These are phyloP conservation scores for Tolmerus cingulatus DNA, from an alignment of 2,888 invertebrate species.

Conservation along the genomic window DNA sequence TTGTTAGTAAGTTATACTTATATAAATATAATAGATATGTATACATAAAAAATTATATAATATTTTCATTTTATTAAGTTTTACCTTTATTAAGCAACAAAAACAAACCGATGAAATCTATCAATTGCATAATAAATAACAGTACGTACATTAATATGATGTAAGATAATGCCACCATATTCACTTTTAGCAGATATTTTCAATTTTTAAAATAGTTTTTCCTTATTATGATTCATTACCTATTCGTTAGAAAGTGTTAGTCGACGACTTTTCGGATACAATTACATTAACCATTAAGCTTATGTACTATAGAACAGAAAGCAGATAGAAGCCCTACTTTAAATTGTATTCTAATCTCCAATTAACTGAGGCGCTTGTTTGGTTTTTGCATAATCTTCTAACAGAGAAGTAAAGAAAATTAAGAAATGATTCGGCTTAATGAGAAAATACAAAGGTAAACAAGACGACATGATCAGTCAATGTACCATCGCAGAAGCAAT, in stretches of 20 bases:
- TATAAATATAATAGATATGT: no score
- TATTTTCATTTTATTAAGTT: no score
- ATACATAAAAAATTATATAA: no score
- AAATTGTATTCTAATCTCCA: background rate
- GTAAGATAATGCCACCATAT: no score
- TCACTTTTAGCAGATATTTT: no score
- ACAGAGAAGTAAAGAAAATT: background rate
- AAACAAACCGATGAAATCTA: no score
- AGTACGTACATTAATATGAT: no score
- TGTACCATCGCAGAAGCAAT: background rate
- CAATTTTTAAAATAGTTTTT: no score
- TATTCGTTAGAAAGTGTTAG: background rate
- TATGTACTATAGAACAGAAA: no score
- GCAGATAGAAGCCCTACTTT: background rate
- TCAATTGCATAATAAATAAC: no score
- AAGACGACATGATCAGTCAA: constrained; percentile 12
- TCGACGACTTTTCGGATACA: background rate
- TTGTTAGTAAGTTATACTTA: no score
- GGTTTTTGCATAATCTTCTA: background rate
- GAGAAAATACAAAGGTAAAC: background rate
- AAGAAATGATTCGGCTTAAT: background rate
- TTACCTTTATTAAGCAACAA: no score
- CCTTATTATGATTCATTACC: background rate
- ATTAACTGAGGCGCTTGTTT: background rate
- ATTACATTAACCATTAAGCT: background rate